phyloP scores from a whole-genome alignment of 2,113 vertebrate species.

The Rhinoderma darwinii region DNA sequence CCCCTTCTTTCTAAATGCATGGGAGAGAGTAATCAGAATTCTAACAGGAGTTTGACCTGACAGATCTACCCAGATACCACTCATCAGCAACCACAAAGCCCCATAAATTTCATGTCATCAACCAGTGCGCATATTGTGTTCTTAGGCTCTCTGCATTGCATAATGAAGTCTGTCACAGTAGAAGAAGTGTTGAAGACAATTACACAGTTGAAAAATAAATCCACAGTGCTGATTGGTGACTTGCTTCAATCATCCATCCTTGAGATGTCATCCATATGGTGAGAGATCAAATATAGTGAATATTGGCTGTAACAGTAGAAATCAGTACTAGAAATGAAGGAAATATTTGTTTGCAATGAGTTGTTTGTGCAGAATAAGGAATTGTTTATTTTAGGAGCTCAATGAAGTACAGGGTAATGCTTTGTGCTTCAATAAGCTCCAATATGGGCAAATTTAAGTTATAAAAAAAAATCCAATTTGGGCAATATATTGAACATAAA shows the following conservation, averaged over 20 bases:
- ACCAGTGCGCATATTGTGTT: conserved; percentile 18
- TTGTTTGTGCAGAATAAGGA: not conserved
- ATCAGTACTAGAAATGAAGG: not conserved
- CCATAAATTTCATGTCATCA: conserved; percentile 37
- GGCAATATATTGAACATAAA: too few relatives aligned
- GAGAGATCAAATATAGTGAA: not conserved
- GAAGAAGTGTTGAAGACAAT: not conserved
- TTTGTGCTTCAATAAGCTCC: too few relatives aligned
- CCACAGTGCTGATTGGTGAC: not conserved
- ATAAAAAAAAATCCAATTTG: too few relatives aligned
- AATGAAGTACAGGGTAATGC: not conserved
- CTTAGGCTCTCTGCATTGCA: conserved; percentile 2
- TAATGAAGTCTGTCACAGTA: conserved; percentile 15
- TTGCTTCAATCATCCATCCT: not conserved
- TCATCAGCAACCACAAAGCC: not conserved
- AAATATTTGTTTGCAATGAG: not conserved
- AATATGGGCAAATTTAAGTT: too few relatives aligned
- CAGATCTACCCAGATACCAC: conserved; percentile 17
- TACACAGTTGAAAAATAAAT: not conserved
- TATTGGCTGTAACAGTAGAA: not conserved
- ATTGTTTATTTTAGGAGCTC: not conserved
- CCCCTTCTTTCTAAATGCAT: conserved; percentile 11
- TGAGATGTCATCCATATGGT: conserved; percentile 1
- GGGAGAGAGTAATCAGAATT: conserved; percentile 25
- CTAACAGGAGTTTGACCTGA: conserved; percentile 34